Evolutionary conservation across 1,140 invertebrate genomes (phyloP), one percentile per base, ranked within the genome.

Genomic region (Papilio polyxenes): DNA sequence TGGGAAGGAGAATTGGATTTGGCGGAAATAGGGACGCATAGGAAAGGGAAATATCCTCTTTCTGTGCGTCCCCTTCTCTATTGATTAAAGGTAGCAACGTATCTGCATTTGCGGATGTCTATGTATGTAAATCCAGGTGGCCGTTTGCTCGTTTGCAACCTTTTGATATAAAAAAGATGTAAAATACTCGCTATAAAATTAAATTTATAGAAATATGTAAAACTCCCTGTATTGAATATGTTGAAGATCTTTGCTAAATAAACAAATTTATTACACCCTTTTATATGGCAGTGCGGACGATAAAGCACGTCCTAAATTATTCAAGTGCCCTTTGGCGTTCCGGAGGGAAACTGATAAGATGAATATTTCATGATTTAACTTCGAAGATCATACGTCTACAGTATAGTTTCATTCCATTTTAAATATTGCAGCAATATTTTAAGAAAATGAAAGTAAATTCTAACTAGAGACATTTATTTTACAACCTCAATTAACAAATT

Each of bases 221-320:
- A 37, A 37, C 23, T 13, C 23, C 37, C 15, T 31, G 13, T 72
- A 37, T 72, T 72, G 65, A 72, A 40, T 37, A 37, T 37, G 23
- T 40, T 37, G 31, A 72, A 72, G 65, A 72, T 72, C 31, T 72
- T 72, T 17, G 31, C 31, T 72, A 40, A 72, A 37, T 72, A 72
- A 72, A 72, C 65, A 72, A 72, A 72, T 72, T 72, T 72, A 72
- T 72, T 72, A 40, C 65, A 72, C 65, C 65, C 65, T 72, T 72
- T 72, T 37, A 72, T 37, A 31, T 40, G 65, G 65, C 65, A 37
- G 31, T 37, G 37, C 13, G 65, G 65, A 72, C 65, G 65, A 72
- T 72, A 72, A 15, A 72, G 65, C 65, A 72, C 65, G 65, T 37
- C 65, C 65, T 72, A 72, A 72, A 72, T 37, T 37, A 72, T 72